These are phyloP conservation scores for Idris sp. DNA, from an alignment of 1,140 invertebrate genomes.

Conservation along the genomic window DNA sequence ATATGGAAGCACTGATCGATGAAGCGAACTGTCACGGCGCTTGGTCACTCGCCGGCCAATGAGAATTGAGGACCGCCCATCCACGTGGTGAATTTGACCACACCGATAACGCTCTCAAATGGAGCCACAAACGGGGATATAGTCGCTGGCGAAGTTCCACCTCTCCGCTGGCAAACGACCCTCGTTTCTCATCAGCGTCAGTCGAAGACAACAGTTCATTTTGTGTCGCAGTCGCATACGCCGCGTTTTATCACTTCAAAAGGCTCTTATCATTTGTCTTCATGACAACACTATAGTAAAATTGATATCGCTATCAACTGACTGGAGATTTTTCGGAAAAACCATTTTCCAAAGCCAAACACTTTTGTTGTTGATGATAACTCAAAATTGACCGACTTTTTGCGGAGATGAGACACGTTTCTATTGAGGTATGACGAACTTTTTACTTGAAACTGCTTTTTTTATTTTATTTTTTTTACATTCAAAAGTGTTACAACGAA, in stretches of 20 bases:
- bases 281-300: constrained; percentile 47
- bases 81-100: constrained; percentile 45
- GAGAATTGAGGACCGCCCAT: constrained; percentile 28
- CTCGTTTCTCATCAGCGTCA: constrained; percentile 18
- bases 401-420: constrained; percentile 59
- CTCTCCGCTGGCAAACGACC: constrained; percentile 8
- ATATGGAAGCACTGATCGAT: too few species aligned
- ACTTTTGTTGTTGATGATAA: constrained; percentile 1
- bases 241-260: constrained; percentile 15
- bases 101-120: constrained; percentile 21
- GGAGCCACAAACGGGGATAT: constrained; percentile 27
- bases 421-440: constrained; percentile 59
- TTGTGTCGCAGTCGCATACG: constrained; percentile 34
- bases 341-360: constrained; percentile 4
- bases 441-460: too few species aligned
- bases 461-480: too few species aligned
- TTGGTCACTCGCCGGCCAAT: constrained; percentile 36
- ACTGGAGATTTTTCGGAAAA: constrained; percentile 11
- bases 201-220: constrained; percentile 42
- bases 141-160: constrained; percentile 22
- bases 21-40: constrained; percentile 11
- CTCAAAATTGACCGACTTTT: constrained; percentile 1
- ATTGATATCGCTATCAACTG: constrained; percentile 16
- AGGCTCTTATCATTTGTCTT: constrained; percentile 37
- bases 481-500: too few species aligned